Percentiles rank a stretch among this genome's conserved stretches.
phyloP scores from a whole-genome alignment of 2,888 invertebrate species.

The Lepidocyrtinus sp. region DNA sequence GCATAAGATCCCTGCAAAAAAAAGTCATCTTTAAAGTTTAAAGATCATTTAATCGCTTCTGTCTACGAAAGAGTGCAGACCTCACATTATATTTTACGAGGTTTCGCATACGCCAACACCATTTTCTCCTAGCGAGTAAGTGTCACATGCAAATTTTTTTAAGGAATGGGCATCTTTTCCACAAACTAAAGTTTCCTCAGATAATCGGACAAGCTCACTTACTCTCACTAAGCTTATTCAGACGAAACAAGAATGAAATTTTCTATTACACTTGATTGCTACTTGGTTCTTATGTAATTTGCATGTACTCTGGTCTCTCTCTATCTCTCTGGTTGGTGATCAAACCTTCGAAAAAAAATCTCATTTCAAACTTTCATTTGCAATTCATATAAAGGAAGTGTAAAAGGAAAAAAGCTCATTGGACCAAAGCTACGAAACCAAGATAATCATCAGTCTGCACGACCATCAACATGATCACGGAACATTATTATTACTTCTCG shows the following conservation, averaged over 20 bases:
- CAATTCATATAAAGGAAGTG: slow-evolving; percentile 9
- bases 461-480: slow-evolving; percentile 3
- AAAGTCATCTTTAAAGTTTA: neutral
- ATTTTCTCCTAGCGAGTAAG: too few species aligned
- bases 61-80: neutral
- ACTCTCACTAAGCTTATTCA: too few species aligned
- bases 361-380: neutral
- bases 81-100: neutral
- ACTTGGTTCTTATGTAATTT: slow-evolving; percentile 18
- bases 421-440: too few species aligned
- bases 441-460: neutral
- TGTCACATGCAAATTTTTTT: too few species aligned
- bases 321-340: too few species aligned
- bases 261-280: slow-evolving; percentile 30
- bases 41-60: neutral
- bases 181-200: too few species aligned
- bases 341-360: neutral
- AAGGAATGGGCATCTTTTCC: too few species aligned
- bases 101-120: neutral
- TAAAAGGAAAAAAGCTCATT: neutral
- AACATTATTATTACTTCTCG: neutral
- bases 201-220: too few species aligned
- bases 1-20: neutral
- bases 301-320: neutral
- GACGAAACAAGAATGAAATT: too few species aligned